phyloP scores from a whole-genome alignment of 2,113 vertebrate species.

The Condylura cristata region DNA sequence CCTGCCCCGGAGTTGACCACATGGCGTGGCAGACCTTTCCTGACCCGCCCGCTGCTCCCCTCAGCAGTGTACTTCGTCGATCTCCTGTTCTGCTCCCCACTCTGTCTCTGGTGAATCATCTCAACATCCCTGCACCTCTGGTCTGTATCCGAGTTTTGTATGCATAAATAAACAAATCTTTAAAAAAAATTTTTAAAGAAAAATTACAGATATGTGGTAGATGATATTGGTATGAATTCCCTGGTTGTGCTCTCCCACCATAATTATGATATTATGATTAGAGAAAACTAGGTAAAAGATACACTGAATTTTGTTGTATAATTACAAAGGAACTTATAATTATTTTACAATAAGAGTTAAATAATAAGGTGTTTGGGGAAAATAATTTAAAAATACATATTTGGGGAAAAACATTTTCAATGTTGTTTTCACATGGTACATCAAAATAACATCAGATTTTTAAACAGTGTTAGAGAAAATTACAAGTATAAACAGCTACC shows the following conservation, averaged over 20 bases:
- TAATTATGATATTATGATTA: neutral
- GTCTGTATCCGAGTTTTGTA: too few species aligned
- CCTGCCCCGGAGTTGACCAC: too few species aligned
- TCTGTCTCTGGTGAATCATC: too few species aligned
- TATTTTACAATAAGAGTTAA: neutral
- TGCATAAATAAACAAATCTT: too few species aligned
- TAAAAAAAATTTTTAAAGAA: too few species aligned
- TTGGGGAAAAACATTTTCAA: neutral
- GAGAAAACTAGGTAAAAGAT: neutral
- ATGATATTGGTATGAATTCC: neutral
- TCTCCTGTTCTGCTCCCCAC: too few species aligned
- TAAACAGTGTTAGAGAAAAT: slow-evolving; percentile 24
- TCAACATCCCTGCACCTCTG: too few species aligned
- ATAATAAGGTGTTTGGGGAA: neutral
- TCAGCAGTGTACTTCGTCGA: too few species aligned
- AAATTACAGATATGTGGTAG: neutral
- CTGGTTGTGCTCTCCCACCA: neutral
- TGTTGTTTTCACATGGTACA: neutral
- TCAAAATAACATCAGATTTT: slow-evolving; percentile 22
- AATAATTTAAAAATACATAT: slow-evolving; percentile 21
- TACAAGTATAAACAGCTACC: neutral
- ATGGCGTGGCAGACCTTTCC: too few species aligned
- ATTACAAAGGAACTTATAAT: neutral
- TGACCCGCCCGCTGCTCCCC: too few species aligned
- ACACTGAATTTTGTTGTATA: neutral